Evolutionary conservation across 2,888 invertebrate species (phyloP), one percentile per base, ranked within the genome.

Genomic region (Drosophila subsilvestris): DNA sequence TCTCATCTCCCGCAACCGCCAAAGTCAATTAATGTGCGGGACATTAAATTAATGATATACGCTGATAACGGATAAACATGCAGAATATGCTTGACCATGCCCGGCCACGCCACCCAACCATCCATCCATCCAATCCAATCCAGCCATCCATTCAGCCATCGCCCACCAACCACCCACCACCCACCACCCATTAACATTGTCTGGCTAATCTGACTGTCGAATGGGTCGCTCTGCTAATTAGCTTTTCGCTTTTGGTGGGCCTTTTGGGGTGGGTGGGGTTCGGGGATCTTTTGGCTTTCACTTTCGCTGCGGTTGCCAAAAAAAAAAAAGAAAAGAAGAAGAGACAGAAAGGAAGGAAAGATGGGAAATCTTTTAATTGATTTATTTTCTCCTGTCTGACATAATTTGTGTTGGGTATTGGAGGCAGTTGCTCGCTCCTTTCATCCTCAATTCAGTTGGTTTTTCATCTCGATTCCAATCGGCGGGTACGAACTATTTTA

Each of bases 21-120:
- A 70, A 70, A 63, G 79, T 73, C 86, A 86, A 86, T 86, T 79
- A 86, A 86, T 86, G 86, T 78, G 75, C 75, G 70, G 63, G 74
- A 62, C 82, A 84, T 84, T 79, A 85, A 84, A 84, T 85, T 84
- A 85, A 85, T 85, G 84, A 84, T 80, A 77, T 82, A 74, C 71
- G 55, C 80, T 75, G 82, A 85, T 85, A 80, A 79, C 68, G 50
- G 25, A 59, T 43, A 59, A 25, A 59, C 59, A 59, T 56, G 58
- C 20, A 25, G 51, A 47, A 20, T 63, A 50, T 53, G 44, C 49
- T 47, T 20, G 50, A 48, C 42, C 49, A 44, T 17, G 43, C 27
- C 32, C 12, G 22, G n/a, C 43, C 65, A 29, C 45, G 29, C 37
- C 14, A n/a, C n/a, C 37, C 37, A 14, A 0, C 37, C 32, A 32